A percentile compares a stretch with the other conserved stretches of the same genome.
Evolutionary conservation across 92 coral and sea anemone genomes (phyloP).

Genomic region (Desmophyllum pertusum): DNA sequence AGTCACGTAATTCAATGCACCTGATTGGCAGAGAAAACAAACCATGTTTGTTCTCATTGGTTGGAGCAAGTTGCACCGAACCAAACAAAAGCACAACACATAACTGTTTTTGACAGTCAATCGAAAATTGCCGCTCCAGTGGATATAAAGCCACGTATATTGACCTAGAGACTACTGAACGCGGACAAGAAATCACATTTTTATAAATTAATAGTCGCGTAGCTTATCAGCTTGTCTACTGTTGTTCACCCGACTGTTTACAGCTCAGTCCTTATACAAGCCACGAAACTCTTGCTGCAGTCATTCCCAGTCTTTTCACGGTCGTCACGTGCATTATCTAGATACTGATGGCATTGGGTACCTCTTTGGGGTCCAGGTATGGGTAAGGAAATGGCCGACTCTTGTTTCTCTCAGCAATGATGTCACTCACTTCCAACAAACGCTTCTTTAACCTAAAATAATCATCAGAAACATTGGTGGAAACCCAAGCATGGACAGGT

Average conservation of each 20-base stretch:
- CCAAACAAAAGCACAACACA: not conserved
- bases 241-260: not conserved
- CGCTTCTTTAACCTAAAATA: conserved; percentile 73
- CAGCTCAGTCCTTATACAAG: no score
- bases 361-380: conserved; percentile 94
- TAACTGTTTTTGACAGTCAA: not conserved
- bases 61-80: not conserved
- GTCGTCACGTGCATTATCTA: conserved; percentile 16
- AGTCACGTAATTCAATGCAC: no score
- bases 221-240: not conserved
- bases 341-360: conserved; percentile 98
- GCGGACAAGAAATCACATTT: not conserved
- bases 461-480: not conserved
- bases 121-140: not conserved
- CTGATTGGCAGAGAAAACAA: not conserved
- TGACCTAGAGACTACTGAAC: not conserved
- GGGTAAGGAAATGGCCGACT: conserved; percentile 91
- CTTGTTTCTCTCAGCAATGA: conserved; percentile 91
- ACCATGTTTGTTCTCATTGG: not conserved
- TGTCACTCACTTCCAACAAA: conserved; percentile 72
- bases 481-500: no score
- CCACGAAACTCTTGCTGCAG: not conserved
- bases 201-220: not conserved
- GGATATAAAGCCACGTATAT: not conserved
- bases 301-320: not conserved